Conservation (phyloP, 2,888 invertebrate species). For the Xestia rhomboidea region DNA sequence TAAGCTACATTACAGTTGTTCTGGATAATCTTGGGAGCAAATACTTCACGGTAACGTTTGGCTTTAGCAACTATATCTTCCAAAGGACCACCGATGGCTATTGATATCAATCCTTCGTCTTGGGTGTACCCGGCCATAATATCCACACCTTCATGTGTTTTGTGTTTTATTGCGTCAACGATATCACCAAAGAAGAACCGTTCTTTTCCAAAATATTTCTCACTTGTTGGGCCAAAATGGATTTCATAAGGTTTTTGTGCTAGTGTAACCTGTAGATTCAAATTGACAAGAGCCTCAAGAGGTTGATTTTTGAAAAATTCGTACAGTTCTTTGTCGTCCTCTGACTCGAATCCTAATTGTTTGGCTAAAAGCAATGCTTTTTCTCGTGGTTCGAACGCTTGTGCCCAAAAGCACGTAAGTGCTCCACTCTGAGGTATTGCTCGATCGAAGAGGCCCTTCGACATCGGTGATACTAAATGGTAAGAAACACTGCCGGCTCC, state of each 20-base stretch:
- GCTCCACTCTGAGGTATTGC: constrained; percentile 93
- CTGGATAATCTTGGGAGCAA: constrained; percentile 72
- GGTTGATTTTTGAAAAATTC: constrained; percentile 78
- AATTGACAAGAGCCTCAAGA: constrained; percentile 67
- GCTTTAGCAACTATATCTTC: constrained; percentile 68
- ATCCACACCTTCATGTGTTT: constrained; percentile 89
- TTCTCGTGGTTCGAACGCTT: constrained; percentile 86
- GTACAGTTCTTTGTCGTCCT: constrained; percentile 76
- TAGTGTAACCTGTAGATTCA: constrained; percentile 66
- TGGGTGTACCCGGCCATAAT: constrained; percentile 93
- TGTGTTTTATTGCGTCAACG: constrained; percentile 81
- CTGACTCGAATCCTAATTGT: constrained; percentile 76
- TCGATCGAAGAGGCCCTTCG: constrained; percentile 82
- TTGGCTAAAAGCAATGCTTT: constrained; percentile 75
- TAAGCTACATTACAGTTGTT: constrained; percentile 68
- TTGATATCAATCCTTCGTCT: constrained; percentile 91
- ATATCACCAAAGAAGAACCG: constrained; percentile 76
- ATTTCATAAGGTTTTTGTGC: constrained; percentile 66
- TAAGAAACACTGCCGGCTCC: constrained; percentile 78
- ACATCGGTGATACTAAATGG: constrained; percentile 85
- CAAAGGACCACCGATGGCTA: constrained; percentile 48
- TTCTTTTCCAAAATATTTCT: constrained; percentile 78
- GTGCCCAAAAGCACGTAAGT: constrained; percentile 89
- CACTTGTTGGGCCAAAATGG: constrained; percentile 70
- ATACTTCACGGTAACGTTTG: constrained; percentile 73